Percentiles rank a stretch among this genome's conserved stretches.
phyloP scores from a whole-genome alignment of 2,888 invertebrate species.

The Hymenopus coronatus region DNA sequence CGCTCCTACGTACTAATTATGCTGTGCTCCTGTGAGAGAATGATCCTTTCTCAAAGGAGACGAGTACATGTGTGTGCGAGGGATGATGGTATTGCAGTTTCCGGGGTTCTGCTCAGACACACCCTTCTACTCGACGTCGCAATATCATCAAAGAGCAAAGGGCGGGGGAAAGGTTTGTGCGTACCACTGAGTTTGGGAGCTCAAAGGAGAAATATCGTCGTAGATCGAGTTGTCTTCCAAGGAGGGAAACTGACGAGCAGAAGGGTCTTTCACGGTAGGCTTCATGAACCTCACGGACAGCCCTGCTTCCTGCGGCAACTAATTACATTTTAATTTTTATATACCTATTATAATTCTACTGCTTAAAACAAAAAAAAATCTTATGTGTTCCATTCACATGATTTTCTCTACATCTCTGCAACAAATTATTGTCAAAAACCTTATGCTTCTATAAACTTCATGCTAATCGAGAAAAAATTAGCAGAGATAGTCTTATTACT shows the following conservation, averaged over 20 bases:
- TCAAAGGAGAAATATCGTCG: constrained; percentile 8
- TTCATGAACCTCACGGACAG: background rate
- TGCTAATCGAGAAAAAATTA: too few species aligned
- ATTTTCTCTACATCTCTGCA: too few species aligned
- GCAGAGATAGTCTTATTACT: too few species aligned
- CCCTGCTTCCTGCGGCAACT: background rate
- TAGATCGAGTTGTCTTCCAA: constrained; percentile 8
- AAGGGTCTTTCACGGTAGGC: background rate
- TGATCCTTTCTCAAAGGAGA: constrained; percentile 5
- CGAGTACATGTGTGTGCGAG: background rate
- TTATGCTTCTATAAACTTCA: too few species aligned
- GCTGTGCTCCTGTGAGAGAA: background rate
- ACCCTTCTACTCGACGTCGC: background rate
- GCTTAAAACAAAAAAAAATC: too few species aligned
- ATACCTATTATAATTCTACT: too few species aligned
- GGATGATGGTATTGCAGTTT: constrained; percentile 7
- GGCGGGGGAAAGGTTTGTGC: background rate
- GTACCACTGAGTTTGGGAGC: background rate
- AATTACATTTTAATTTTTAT: background rate
- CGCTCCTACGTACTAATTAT: constrained; percentile 5
- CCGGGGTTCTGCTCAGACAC: constrained; percentile 10
- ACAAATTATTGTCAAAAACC: too few species aligned
- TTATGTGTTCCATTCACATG: too few species aligned
- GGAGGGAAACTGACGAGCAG: background rate
- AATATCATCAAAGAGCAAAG: constrained; percentile 18